Evolutionary conservation across 2,113 vertebrate genomes (phyloP), one percentile per base, ranked within the genome.

Genomic region (Gymnobelideus leadbeateri): DNA sequence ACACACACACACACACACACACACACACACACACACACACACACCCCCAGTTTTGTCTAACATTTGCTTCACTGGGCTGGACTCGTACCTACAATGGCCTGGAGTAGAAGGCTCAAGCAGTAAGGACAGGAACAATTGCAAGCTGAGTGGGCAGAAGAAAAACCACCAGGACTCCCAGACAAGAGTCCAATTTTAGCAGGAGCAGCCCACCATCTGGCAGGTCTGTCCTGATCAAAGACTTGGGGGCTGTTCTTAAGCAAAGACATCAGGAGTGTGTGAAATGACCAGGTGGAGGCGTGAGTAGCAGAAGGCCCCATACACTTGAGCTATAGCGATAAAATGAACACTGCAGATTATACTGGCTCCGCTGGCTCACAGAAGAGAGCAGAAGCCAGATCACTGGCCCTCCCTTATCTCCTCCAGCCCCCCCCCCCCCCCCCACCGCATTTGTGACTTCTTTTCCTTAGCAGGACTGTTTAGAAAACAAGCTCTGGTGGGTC

Each of bases 361-460:
- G 3, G 61, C 37, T 19, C 3, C 14, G n/a, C 31, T 1, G 31
- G 12, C 61, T 77, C 31, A 14, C 31, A n/a, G 61, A 68, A 2
- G 10, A 68, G 55, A 28, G 10, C 1, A 77, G 61, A 77, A 77
- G 61, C 14, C 16, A 77, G 14, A n/a, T 77, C 31, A n/a, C 61
- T n/a, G 61, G 37, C 31, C n/a, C 19, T 43, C 5, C 68, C 37
- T 68, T 37, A 77, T 77, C 19, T 84, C 0, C 19, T 7, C 16
- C 68, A 14, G 6, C 5, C 19, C n/a, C 9, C 9, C 12, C 28
- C 14, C 37, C 5, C n/a, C 2, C n/a, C 2, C 6, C 61, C 0
- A 12, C 31, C 25, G 26, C 25, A 57, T 84, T 84, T 84, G 16
- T 43, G 37, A 84, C n/a, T 84, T 84, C 5, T 84, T 84, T 43